Base-by-base conservation (phyloP, 2,113 vertebrate genomes). In the Xenopus laevis region DNA sequence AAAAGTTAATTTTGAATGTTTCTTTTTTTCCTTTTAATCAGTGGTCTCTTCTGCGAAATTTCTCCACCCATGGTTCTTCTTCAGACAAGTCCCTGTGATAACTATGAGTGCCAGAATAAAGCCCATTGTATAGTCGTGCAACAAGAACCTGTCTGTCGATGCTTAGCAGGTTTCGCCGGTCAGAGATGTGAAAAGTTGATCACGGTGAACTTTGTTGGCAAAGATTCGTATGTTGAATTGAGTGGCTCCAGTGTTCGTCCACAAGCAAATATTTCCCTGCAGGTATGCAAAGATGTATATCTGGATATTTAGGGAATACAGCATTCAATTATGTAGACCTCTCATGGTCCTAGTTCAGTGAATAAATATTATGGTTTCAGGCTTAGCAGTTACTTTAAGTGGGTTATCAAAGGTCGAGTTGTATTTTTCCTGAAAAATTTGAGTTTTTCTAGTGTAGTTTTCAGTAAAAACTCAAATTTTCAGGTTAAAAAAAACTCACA, bases 51-150 rank as follows among this genome's bases (percentile, higher is more conserved):
- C 84, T 99, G 97, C 9, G 96, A 99, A 88, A 94, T 94, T 44
- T 94, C 95, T 1, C 97, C 95, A 0, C 97, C 97, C 1, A 98
- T 98, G 97, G 95, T 99, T 81, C 86, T 98, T 83, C 95, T 98
- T 64, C 97, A 98, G 87, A 98, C 97, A 1, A 99, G 97, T 82
- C 96, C 96, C 0, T 99, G 97, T 0, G 96, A 99, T 83, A 91
- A 98, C 71, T 92, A 93, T 0, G 96, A 98, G 59, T 98, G 97
- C 86, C 96, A 97, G 87, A 95, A 98, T 0, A 92, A 94, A 0
- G 95, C 95, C 0, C 94, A 95, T 85, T 99, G 97, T 88, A 89
- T 99, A 17, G 85, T 96, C 21, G 86, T 84, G 0, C 90, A 94
- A 7, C 92, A 91, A 0, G 97, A 99, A 79, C 97, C 97, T 0